A percentile compares a stretch with the other conserved stretches of the same genome.
These are phyloP conservation scores for Leptinotarsa defecta DNA, from an alignment of 1,140 invertebrate genomes.

Conservation along the genomic window DNA sequence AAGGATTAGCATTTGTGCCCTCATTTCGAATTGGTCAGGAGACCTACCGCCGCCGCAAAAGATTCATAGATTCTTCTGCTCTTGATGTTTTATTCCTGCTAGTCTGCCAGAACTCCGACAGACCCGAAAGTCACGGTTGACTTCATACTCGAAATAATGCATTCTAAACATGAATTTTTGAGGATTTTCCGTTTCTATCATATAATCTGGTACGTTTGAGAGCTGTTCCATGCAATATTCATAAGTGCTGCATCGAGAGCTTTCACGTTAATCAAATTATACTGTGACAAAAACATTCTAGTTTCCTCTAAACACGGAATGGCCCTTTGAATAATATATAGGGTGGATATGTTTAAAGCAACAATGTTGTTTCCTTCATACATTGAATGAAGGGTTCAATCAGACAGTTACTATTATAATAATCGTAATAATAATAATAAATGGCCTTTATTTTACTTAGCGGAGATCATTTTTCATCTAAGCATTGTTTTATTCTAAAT, in stretches of 20 bases:
- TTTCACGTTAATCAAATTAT: slow-evolving; percentile 4
- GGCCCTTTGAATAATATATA: neutral
- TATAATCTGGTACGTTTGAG: slow-evolving; percentile 5
- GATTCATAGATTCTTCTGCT: neutral
- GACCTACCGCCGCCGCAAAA: too few relatives aligned
- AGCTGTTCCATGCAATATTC: neutral
- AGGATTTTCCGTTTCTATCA: slow-evolving; percentile 1
- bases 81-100: neutral
- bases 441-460: too few relatives aligned
- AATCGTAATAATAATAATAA: too few relatives aligned
- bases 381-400: too few relatives aligned
- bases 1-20: too few relatives aligned
- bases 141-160: neutral
- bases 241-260: neutral
- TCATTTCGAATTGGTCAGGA: too few relatives aligned
- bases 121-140: neutral
- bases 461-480: too few relatives aligned
- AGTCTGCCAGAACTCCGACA: neutral
- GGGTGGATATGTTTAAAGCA: too few relatives aligned
- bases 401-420: too few relatives aligned
- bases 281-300: neutral
- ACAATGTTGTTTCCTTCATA: too few relatives aligned
- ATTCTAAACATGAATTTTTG: neutral
- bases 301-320: neutral
- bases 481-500: too few relatives aligned